Evolutionary conservation across 2,888 invertebrate species (phyloP).

Genomic region (Caenorhabditis sp.): DNA sequence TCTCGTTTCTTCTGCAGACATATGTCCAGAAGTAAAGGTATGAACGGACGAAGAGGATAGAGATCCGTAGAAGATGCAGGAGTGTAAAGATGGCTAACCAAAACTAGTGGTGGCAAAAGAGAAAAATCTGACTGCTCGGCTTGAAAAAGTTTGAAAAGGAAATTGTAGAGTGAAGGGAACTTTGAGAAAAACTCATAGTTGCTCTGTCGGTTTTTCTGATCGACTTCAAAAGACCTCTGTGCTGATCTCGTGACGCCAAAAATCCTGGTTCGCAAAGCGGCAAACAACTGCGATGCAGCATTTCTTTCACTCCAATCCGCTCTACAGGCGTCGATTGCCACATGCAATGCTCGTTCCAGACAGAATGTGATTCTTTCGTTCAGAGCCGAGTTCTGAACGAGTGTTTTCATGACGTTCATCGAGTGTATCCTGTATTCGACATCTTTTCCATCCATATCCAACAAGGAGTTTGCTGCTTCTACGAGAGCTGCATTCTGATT

Average conservation of each 20-base stretch:
- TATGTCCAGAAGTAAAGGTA: slow-evolving; percentile 59
- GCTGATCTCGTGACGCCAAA: slow-evolving; percentile 71
- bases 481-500: slow-evolving; percentile 21
- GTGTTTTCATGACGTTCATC: slow-evolving; percentile 91
- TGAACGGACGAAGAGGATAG: slow-evolving; percentile 61
- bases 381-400: slow-evolving; percentile 90
- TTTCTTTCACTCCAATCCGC: slow-evolving; percentile 77
- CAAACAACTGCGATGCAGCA: slow-evolving; percentile 74
- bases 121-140: slow-evolving; percentile 54
- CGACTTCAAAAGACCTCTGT: slow-evolving; percentile 62
- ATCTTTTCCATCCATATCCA: slow-evolving; percentile 65
- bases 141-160: slow-evolving; percentile 40
- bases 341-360: slow-evolving; percentile 42
- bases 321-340: slow-evolving; percentile 65
- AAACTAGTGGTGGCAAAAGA: slow-evolving; percentile 69
- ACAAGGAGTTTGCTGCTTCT: slow-evolving; percentile 45
- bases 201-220: slow-evolving; percentile 70
- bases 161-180: slow-evolving; percentile 47
- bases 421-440: slow-evolving; percentile 86
- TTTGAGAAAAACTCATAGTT: slow-evolving; percentile 77
- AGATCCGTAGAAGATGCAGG: slow-evolving; percentile 44
- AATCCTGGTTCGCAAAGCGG: slow-evolving; percentile 65
- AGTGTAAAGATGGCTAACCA: slow-evolving; percentile 72
- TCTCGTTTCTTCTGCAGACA: slow-evolving; percentile 64
- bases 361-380: slow-evolving; percentile 86